These are phyloP conservation scores for Heloderma charlesbogerti DNA, from an alignment of 2,113 vertebrate species.

Conservation along the genomic window DNA sequence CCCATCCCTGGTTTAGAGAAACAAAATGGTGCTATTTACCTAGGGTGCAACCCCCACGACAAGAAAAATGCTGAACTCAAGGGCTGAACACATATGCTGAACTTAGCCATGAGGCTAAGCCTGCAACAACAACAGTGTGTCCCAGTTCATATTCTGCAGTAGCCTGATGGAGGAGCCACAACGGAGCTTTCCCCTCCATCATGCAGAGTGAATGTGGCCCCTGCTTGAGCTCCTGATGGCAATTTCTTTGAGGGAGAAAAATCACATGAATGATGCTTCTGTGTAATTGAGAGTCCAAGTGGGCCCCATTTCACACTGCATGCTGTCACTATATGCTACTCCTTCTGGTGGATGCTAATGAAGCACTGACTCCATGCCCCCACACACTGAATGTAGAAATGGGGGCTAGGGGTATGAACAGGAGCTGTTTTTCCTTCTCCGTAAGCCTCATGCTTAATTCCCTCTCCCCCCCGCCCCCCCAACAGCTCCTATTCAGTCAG, in stretches of 20 bases:
- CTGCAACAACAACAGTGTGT: not conserved
- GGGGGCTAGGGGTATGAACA: not conserved
- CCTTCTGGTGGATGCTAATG: not conserved
- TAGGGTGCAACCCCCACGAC: not conserved
- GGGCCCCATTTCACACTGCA: not conserved
- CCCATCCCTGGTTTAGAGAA: not conserved
- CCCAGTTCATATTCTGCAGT: not conserved
- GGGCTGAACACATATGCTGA: no score
- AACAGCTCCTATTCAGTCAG: not conserved
- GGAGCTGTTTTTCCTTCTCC: no score
- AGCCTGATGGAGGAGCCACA: not conserved
- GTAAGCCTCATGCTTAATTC: not conserved
- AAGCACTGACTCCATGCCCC: rapidly evolving
- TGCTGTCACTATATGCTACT: not conserved
- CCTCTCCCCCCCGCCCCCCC: not conserved
- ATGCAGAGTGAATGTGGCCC: not conserved
- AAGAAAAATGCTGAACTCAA: rapidly evolving
- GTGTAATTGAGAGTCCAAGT: not conserved
- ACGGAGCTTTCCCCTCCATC: not conserved
- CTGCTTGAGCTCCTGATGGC: not conserved
- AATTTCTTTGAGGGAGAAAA: not conserved
- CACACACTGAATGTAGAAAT: not conserved
- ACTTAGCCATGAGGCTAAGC: not conserved
- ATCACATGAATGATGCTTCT: no score
- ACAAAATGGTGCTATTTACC: not conserved